These are phyloP conservation scores for Spodoptera picta DNA, from an alignment of 2,888 invertebrate species.

Conservation along the genomic window DNA sequence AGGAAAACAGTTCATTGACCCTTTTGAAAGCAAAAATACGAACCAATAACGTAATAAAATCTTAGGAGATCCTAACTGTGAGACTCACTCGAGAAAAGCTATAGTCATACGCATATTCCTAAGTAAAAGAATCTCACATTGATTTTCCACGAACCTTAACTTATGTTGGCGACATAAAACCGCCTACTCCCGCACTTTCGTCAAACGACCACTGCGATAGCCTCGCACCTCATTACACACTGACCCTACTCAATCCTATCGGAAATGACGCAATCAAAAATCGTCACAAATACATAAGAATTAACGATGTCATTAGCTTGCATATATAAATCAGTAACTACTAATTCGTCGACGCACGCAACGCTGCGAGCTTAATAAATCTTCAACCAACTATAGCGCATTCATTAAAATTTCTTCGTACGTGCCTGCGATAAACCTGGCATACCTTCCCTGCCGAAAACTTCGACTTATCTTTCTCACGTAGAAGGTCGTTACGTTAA, in stretches of 20 bases:
- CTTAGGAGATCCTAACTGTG: constrained; percentile 11
- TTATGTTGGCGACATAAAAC: constrained; percentile 40
- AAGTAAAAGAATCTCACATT: constrained; percentile 32
- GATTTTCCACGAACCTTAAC: constrained; percentile 34
- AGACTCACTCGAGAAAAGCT: constrained; percentile 31
- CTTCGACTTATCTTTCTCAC: constrained; percentile 87
- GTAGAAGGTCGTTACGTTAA: constrained; percentile 84
- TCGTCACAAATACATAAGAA: constrained; percentile 69
- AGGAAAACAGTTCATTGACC: constrained; percentile 5
- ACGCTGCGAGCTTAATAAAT: constrained; percentile 69
- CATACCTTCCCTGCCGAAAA: constrained; percentile 80
- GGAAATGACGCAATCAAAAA: constrained; percentile 57
- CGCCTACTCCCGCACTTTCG: constrained; percentile 21
- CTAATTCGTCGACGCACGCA: constrained; percentile 58
- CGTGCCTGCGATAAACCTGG: constrained; percentile 84
- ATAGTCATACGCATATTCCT: constrained; percentile 31
- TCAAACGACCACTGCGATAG: constrained; percentile 38
- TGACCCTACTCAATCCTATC: constrained; percentile 50
- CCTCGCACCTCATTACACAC: constrained; percentile 50
- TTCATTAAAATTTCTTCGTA: constrained; percentile 85
- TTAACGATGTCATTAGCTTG: constrained; percentile 69
- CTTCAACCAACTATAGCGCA: constrained; percentile 74
- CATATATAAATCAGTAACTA: constrained; percentile 70
- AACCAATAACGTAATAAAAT: constrained; percentile 26
- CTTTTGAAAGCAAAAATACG: constrained; percentile 6